A percentile compares a stretch with the other conserved stretches of the same genome.
phyloP scores from a whole-genome alignment of 2,888 invertebrate species.

The Macrosoma leucophasiata region DNA sequence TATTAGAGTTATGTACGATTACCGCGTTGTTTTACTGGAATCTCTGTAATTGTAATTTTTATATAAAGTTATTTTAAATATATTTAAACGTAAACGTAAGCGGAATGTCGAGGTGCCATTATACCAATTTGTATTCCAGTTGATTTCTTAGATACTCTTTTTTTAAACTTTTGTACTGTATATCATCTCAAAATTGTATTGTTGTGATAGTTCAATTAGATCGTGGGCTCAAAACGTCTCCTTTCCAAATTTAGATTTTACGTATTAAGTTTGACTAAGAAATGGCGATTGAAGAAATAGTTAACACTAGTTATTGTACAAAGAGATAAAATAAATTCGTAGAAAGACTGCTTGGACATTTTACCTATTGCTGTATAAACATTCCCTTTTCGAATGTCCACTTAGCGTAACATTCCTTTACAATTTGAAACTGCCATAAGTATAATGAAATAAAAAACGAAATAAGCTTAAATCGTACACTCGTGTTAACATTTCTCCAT shows the following conservation, averaged over 20 bases:
- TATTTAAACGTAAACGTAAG: slow-evolving; percentile 60
- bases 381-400: too few relatives aligned
- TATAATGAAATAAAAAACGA: too few relatives aligned
- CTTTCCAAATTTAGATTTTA: slow-evolving; percentile 16
- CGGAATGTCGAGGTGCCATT: slow-evolving; percentile 71
- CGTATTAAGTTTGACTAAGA: slow-evolving; percentile 12
- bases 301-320: too few relatives aligned
- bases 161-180: slow-evolving; percentile 24
- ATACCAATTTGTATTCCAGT: slow-evolving; percentile 63
- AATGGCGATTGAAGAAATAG: slow-evolving; percentile 15
- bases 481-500: slow-evolving; percentile 19
- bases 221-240: slow-evolving; percentile 18
- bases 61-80: slow-evolving; percentile 61
- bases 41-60: slow-evolving; percentile 69
- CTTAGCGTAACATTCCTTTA: too few relatives aligned
- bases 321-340: too few relatives aligned
- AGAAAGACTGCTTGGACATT: too few relatives aligned
- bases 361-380: too few relatives aligned
- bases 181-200: slow-evolving; percentile 47
- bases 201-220: slow-evolving; percentile 43
- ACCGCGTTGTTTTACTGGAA: slow-evolving; percentile 62
- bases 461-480: too few relatives aligned
- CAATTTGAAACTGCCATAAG: too few relatives aligned
- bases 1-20: slow-evolving; percentile 45
- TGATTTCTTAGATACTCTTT: slow-evolving; percentile 42